A percentile compares a stretch with the other conserved stretches of the same genome.
Evolutionary conservation across 2,113 vertebrate species (phyloP).

Genomic region (Oncorhynchus kisutch): DNA sequence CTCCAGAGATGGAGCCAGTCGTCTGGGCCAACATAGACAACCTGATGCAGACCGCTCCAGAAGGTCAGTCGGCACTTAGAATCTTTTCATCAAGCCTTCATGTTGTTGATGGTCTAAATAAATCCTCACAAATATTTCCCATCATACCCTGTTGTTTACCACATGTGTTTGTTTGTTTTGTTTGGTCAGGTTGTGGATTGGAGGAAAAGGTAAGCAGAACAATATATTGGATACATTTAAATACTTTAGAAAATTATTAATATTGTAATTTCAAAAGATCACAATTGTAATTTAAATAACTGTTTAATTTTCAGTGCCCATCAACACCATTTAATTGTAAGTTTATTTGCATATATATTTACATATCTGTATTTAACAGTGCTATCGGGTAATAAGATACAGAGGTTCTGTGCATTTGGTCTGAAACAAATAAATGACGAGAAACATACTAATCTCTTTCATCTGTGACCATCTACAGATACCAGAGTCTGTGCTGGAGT

Average conservation of each 20-base stretch:
- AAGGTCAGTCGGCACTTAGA: conserved; percentile 41
- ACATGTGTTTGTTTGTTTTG: neutral
- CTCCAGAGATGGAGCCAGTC: conserved; percentile 38
- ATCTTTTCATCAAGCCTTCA: neutral
- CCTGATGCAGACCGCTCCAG: conserved; percentile 43
- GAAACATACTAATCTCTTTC: no score
- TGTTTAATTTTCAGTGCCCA: conserved; percentile 53
- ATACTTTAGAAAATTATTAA: neutral
- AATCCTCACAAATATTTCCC: no score
- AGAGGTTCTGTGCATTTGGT: no score
- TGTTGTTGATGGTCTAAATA: no score
- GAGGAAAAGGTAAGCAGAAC: no score
- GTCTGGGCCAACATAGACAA: conserved; percentile 31
- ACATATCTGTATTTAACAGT: no score
- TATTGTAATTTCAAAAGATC: neutral
- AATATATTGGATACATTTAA: no score
- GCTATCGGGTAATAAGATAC: no score
- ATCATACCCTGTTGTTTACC: no score
- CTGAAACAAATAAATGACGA: no score
- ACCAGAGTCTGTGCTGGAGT: conserved; percentile 46
- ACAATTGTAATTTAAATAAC: neutral
- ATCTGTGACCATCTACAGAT: conserved; percentile 34
- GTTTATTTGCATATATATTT: conserved; percentile 3
- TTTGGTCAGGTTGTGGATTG: no score
- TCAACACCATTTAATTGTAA: conserved; percentile 56